Evolutionary conservation across 2,113 vertebrate genomes (phyloP).

Genomic region (Chelonoidis abingdonii): DNA sequence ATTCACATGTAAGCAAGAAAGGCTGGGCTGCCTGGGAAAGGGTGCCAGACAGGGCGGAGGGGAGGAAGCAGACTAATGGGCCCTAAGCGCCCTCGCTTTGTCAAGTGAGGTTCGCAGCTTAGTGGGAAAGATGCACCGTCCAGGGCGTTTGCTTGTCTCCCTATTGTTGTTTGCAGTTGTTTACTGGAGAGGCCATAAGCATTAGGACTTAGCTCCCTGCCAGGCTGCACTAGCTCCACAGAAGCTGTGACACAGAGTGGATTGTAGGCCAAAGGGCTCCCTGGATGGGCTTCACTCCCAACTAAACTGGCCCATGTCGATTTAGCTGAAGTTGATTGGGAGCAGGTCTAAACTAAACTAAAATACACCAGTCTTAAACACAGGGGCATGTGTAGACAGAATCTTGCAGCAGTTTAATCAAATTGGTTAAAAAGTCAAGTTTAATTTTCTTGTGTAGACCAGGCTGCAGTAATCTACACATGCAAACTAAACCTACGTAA

Average conservation of each 20-base stretch:
- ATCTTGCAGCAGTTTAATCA: neutral
- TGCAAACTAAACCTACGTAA: neutral
- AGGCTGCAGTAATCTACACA: neutral
- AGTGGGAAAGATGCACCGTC: neutral
- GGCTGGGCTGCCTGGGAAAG: conserved; percentile 10
- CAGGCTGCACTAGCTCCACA: neutral
- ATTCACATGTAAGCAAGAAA: neutral
- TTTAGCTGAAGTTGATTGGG: neutral
- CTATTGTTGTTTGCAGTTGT: neutral
- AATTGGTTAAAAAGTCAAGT: neutral
- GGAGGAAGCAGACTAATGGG: neutral
- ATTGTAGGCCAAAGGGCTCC: neutral
- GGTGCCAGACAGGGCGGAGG: conserved; percentile 61
- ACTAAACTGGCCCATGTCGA: neutral
- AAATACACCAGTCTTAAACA: neutral
- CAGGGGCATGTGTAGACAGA: neutral
- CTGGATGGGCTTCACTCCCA: neutral
- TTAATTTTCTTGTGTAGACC: accelerated
- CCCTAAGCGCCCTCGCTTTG: neutral
- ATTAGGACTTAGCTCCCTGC: neutral
- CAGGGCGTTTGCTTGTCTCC: neutral
- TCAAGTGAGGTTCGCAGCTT: neutral
- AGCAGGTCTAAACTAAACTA: accelerated
- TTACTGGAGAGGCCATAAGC: neutral
- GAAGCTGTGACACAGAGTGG: accelerated